Percentiles rank a stretch among this genome's conserved stretches.
phyloP scores from a whole-genome alignment of 64 coral and sea anemone genomes.

The Acropora yongei region DNA sequence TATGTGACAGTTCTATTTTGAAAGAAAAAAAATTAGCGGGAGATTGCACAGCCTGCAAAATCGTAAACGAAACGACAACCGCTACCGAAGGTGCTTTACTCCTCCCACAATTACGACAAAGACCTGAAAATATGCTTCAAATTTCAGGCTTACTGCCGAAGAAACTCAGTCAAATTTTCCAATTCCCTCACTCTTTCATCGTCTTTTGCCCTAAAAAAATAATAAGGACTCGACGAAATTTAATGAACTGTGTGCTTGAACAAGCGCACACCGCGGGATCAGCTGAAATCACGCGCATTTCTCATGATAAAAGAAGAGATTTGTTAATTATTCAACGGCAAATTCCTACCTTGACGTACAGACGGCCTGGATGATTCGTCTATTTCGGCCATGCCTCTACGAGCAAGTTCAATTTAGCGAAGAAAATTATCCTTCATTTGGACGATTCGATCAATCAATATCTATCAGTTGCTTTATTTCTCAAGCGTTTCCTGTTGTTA shows the following conservation, averaged over 20 bases:
- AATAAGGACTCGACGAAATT: not conserved
- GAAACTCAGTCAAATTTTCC: not conserved
- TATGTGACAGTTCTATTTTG: not conserved
- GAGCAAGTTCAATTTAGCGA: conserved; percentile 32
- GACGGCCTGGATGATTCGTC: conserved; percentile 55
- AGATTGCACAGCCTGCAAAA: not conserved
- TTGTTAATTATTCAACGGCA: not conserved
- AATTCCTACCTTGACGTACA: conserved; percentile 71
- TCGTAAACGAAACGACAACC: too few species aligned
- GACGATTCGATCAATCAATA: conserved; percentile 21
- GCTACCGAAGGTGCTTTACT: too few species aligned
- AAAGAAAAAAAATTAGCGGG: not conserved
- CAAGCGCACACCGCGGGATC: not conserved
- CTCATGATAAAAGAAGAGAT: not conserved
- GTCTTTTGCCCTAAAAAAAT: not conserved
- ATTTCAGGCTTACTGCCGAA: not conserved
- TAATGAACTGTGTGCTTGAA: not conserved
- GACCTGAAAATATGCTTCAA: too few species aligned
- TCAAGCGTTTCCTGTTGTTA: conserved; percentile 63
- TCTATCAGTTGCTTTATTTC: conserved; percentile 14
- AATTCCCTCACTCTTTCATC: not conserved
- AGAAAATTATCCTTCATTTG: conserved; percentile 45
- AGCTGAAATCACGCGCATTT: not conserved
- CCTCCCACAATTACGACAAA: too few species aligned
- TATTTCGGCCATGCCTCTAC: conserved; percentile 68